Base-by-base conservation (phyloP, 1,140 invertebrate species). In the Reticulitermes speratus region DNA sequence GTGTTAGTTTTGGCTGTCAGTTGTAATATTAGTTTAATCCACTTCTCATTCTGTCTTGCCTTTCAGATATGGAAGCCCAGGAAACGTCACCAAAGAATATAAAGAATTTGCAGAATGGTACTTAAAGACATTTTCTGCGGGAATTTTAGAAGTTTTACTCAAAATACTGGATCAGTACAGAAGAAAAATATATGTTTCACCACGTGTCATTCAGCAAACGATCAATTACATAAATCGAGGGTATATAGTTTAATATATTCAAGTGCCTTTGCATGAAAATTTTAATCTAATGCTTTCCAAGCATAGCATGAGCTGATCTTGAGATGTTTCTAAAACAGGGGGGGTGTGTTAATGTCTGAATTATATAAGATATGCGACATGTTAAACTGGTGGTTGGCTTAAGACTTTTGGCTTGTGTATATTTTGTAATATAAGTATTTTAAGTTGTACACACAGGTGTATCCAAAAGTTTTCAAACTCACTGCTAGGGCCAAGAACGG, bases 21-120 rank as follows among this genome's bases (percentile, higher is more conserved):
- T 75, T 75, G 83, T 87, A 82, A 87, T 38, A 23, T 9, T 14
- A 38, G n/a, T 23, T 85, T 69, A 59, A 38, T 86, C 44, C 32
- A 75, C 9, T 12, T 23, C 48, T 8, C 0, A 52, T 84, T 65
- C 87, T 83, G 88, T 88, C 59, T 48, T 48, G 11, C 9, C 9
- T 87, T 89, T 89, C 88, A 96, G 96, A 89, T 99, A 99, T 92
- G 99, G 99, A 82, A 98, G 97, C 90, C 98, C 99, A 83, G 97
- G 97, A 84, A 96, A 96, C 92, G 97, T 98, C 3, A 94, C 94
- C 55, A 96, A 96, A 90, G 97, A 99, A 89, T 99, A 99, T 91
- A 94, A 95, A 87, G 94, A 97, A 88, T 99, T 99, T 92, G 94
- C 98, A 6, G 95, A 96, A 89, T 99, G 97, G 96, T 99, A 99